Evolutionary conservation across 2,797 vertebrate species (phyloP).

Genomic region (Mormyrus proboscirostris): DNA sequence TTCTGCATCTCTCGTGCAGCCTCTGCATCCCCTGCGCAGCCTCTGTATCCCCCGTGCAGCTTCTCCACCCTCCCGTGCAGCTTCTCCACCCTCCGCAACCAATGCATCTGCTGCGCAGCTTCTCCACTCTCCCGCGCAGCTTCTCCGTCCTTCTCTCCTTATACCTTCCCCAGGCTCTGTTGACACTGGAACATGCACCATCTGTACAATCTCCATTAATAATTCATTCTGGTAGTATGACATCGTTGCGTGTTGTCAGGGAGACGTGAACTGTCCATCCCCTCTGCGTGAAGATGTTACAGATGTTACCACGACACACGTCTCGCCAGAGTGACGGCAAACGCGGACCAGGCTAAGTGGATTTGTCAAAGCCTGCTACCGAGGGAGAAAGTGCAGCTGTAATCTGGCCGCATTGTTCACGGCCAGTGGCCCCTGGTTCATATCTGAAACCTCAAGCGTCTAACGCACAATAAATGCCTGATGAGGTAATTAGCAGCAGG

Average conservation of each 20-base stretch:
- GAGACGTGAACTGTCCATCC: not conserved
- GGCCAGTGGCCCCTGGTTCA: not conserved
- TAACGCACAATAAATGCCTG: not conserved
- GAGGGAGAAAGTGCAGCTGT: not conserved
- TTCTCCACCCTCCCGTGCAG: not conserved
- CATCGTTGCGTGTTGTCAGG: not conserved
- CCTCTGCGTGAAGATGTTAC: not conserved
- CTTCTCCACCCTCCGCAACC: not conserved
- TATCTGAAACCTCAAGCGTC: not conserved
- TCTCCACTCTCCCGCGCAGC: not conserved
- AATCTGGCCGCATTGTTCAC: not conserved
- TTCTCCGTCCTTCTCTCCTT: not conserved
- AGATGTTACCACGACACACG: not conserved
- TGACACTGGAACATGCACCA: not conserved
- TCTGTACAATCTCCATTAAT: not conserved
- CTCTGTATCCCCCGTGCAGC: not conserved
- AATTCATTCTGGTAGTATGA: not conserved
- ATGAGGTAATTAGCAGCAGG: not conserved
- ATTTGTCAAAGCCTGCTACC: not conserved
- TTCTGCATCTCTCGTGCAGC: not conserved
- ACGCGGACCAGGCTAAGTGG: not conserved
- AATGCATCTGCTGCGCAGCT: not conserved
- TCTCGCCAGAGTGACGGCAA: not conserved
- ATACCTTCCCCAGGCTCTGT: not conserved
- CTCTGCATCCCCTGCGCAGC: not conserved